phyloP scores from a whole-genome alignment of 92 coral and sea anemone genomes.

The Zoanthus sociatus region DNA sequence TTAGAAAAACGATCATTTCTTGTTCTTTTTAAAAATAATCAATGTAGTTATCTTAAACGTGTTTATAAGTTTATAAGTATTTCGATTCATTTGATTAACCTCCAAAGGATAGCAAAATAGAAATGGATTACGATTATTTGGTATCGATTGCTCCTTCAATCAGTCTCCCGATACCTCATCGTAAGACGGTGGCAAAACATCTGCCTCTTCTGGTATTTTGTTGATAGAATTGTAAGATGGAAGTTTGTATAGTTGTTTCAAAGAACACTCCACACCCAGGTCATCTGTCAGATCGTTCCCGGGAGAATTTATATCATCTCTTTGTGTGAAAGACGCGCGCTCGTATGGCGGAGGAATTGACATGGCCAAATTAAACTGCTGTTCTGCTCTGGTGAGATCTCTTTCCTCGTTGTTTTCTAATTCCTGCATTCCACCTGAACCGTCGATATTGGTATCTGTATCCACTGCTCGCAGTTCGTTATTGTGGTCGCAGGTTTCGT shows the following conservation, averaged over 20 bases:
- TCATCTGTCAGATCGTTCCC: constrained; percentile 12
- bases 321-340: constrained; percentile 24
- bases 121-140: neutral
- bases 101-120: constrained; percentile 21
- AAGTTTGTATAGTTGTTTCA: constrained; percentile 30
- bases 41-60: neutral
- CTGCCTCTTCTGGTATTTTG: constrained; percentile 30
- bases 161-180: constrained; percentile 21
- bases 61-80: neutral
- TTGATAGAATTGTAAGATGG: constrained; percentile 45
- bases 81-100: neutral
- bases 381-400: constrained; percentile 20
- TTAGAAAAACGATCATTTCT: neutral
- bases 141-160: neutral
- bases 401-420: neutral
- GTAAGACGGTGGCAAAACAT: constrained; percentile 32
- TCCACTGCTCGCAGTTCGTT: neutral
- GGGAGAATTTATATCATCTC: constrained; percentile 42
- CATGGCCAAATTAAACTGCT: constrained; percentile 25
- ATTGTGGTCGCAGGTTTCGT: neutral
- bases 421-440: neutral
- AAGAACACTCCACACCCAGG: constrained; percentile 11
- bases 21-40: neutral
- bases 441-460: neutral
- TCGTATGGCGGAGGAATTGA: constrained; percentile 43